Base-by-base conservation (phyloP, 2,113 vertebrate genomes). In the Acrocephalus kingi region DNA sequence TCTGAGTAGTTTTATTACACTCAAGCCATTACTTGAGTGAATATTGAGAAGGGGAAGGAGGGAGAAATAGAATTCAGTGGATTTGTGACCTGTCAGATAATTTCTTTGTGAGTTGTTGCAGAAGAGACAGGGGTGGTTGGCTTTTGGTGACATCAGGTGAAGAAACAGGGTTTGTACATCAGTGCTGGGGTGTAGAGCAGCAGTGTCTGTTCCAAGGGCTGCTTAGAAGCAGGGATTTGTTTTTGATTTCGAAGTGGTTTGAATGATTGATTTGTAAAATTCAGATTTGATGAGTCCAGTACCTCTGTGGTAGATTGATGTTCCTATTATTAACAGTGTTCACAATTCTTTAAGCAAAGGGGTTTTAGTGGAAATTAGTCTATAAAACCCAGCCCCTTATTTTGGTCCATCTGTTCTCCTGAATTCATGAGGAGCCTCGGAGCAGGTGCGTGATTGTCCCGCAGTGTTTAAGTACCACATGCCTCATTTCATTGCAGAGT, bases 401-500 rank as follows among this genome's bases (percentile, higher is more conserved):
- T 89, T 68, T 48, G 78, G 51, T 67, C 88, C 59, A 62, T 88
- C 68, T 92, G 88, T 27, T 93, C 37, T 39, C 9, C 55, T 77
- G 68, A 84, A 93, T 94, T 74, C 63, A 19, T 35, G 6, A 48
- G 43, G 73, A 41, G 76, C 89, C 52, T 55, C 3, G 83, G 67
- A 84, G 92, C 87, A 89, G 89, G 89, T 92, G 83, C 6, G 39
- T 45, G 86, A 63, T 86, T 95, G 83, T 94, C 88, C 88, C 1
- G 0, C 11, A 28, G 63, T 37, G 41, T 77, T 84, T n/a, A 84
- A 95, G 76, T 35, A 22, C 76, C 66, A 15, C 85, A 94, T 27
- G 95, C 72, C 92, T 95, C 90, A 86, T 94, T 95, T 86, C 79
- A 74, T 69, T 49, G 9, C 79, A 73, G 46, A 59, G 67, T 73